Percentiles rank a stretch among this genome's conserved stretches.
Conservation (phyloP, 2,797 vertebrate genomes). For the Helarctos malayanus region DNA sequence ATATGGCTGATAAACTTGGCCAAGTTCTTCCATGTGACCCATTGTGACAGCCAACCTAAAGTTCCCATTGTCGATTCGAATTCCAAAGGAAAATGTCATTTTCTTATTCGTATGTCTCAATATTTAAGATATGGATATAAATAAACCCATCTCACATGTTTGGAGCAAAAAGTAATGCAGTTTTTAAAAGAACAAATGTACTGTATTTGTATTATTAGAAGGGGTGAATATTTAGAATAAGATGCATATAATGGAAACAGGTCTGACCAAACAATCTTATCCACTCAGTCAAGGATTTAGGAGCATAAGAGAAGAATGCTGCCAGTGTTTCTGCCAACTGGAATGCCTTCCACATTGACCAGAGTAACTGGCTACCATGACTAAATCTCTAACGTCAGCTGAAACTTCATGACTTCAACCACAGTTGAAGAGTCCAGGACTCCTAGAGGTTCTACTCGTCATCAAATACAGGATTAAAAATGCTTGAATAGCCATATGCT, state of each 20-base stretch:
- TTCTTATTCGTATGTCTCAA: conserved; percentile 63
- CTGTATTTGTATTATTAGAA: not conserved
- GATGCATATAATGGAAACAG: not conserved
- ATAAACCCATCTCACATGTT: not conserved
- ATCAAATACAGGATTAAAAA: not conserved
- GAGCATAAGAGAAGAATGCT: not conserved
- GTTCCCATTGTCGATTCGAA: conserved; percentile 70
- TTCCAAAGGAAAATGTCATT: conserved; percentile 61
- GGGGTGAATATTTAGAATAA: not conserved
- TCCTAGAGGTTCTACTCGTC: not conserved
- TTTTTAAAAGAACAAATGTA: not conserved
- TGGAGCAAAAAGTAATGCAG: conserved; percentile 1
- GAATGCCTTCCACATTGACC: not conserved
- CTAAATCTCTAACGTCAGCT: not conserved
- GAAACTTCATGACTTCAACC: not conserved
- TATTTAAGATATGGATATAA: conserved; percentile 61
- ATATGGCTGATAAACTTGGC: conserved; percentile 77
- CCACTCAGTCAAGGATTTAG: not conserved
- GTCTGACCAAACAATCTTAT: not conserved
- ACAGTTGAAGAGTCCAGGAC: not conserved
- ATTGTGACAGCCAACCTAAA: conserved; percentile 74
- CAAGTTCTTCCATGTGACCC: conserved; percentile 79
- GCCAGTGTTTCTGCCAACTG: not conserved
- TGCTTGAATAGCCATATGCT: not conserved
- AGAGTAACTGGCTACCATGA: not conserved